These are phyloP conservation scores for Galemys pyrenaicus DNA, from an alignment of 2,113 vertebrate genomes.

Conservation along the genomic window DNA sequence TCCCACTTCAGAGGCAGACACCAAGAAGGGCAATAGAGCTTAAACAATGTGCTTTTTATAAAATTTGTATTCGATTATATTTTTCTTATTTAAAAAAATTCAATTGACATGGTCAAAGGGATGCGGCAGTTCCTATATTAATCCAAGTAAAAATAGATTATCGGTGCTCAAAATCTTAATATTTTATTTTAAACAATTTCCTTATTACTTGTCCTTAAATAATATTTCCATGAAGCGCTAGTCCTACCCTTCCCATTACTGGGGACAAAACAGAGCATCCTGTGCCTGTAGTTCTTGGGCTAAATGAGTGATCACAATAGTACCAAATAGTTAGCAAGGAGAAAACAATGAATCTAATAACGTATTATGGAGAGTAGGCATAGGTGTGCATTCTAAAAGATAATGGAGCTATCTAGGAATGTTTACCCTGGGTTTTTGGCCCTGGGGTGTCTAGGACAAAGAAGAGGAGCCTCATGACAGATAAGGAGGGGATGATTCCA, in stretches of 20 bases:
- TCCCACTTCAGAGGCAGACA: not conserved
- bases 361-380: too few relatives aligned
- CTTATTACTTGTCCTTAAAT: not conserved
- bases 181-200: not conserved
- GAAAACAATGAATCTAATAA: too few relatives aligned
- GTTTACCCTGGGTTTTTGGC: too few relatives aligned
- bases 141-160: not conserved
- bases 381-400: too few relatives aligned
- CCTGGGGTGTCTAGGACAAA: too few relatives aligned
- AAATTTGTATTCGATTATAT: not conserved
- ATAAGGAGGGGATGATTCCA: too few relatives aligned
- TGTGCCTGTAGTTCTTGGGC: too few relatives aligned
- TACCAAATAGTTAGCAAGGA: too few relatives aligned
- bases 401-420: too few relatives aligned
- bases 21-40: not conserved
- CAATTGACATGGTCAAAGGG: not conserved
- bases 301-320: too few relatives aligned
- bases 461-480: too few relatives aligned
- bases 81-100: not conserved
- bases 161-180: not conserved
- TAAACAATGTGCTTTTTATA: not conserved
- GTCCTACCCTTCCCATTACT: not conserved
- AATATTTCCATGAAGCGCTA: not conserved
- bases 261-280: too few relatives aligned
- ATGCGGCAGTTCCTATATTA: not conserved